Evolutionary conservation across 2,888 invertebrate species (phyloP).

Genomic region (Tineola bisselliella): DNA sequence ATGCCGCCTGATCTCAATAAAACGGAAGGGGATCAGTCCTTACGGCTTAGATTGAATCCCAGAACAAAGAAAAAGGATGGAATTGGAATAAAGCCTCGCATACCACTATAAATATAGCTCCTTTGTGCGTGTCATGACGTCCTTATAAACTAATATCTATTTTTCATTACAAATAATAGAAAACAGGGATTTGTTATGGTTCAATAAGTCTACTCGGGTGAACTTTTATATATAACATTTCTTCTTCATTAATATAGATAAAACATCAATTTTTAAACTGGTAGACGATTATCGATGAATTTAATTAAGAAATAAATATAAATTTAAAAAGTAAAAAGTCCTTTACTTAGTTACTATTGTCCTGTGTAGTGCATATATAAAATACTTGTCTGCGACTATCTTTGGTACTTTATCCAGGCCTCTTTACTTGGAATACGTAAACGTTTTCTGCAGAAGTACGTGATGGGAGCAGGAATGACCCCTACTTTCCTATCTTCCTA

Average conservation of each 20-base stretch:
- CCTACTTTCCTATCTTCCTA: not conserved
- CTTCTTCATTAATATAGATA: no score
- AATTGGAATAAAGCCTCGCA: not conserved
- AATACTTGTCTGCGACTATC: not conserved
- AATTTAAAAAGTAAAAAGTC: no score
- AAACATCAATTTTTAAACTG: no score
- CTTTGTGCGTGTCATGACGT: not conserved
- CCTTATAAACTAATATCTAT: no score
- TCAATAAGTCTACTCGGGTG: no score
- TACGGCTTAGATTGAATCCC: not conserved
- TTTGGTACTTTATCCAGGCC: not conserved
- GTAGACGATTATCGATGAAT: no score
- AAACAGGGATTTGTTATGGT: no score
- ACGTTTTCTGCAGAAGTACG: not conserved
- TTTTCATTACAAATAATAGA: no score
- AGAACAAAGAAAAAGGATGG: not conserved
- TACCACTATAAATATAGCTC: not conserved
- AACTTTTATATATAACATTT: no score
- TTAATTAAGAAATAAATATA: no score
- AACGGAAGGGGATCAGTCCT: constrained; percentile 4
- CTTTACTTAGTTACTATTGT: no score
- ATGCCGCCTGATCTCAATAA: constrained; percentile 3
- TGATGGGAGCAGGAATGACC: constrained; percentile 4
- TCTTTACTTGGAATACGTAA: not conserved
- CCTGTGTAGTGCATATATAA: not conserved